Evolutionary conservation across 2,797 vertebrate genomes (phyloP), one percentile per base, ranked within the genome.

Genomic region (Sebastes miniatus): DNA sequence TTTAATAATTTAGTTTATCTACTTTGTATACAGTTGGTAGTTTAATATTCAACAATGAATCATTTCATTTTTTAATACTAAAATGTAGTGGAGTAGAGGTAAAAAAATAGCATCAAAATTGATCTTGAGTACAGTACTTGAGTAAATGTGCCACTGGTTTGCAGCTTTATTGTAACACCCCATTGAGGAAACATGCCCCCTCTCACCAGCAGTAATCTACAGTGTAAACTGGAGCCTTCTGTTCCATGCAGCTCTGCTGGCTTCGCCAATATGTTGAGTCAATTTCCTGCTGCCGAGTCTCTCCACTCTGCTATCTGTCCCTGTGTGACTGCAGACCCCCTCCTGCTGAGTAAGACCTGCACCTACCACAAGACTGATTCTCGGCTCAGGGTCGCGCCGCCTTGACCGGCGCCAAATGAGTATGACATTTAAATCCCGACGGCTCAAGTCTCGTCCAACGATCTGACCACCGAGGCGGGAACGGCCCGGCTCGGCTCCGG

Each of bases 381-480:
- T 27, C 52, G 3, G 14, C n/a, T 34, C 57, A 43, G 24, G 58
- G 72, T 85, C 25, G 9, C 31, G 2, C 69, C n/a, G 47, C 68
- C 79, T 65, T 81, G 83, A 90, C 87, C 79, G 6, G 10, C 70
- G 10, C 73, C 77, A 90, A 92, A 92, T 82, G 77, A 89, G 77
- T 62, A 43, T 85, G 79, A 91, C 88, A 87, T 87, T 88, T 85
- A 90, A 91, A 89, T 87, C 84, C 82, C 6, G 10, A 20, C 52
- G 20, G 78, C 83, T 80, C 29, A 14, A 43, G 54, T 83, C 74
- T 80, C 4, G 8, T 81, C 81, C 79, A 43, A 54, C 5, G 52
- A 89, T 85, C 82, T 61, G 83, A 86, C 76, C 76, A 52, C 72
- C n/a, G 47, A 80, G 64, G 87, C 77, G 39, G 83, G 80, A 83